phyloP scores from a whole-genome alignment of 2,888 invertebrate genomes.

The Drosophila austrosaltans region DNA sequence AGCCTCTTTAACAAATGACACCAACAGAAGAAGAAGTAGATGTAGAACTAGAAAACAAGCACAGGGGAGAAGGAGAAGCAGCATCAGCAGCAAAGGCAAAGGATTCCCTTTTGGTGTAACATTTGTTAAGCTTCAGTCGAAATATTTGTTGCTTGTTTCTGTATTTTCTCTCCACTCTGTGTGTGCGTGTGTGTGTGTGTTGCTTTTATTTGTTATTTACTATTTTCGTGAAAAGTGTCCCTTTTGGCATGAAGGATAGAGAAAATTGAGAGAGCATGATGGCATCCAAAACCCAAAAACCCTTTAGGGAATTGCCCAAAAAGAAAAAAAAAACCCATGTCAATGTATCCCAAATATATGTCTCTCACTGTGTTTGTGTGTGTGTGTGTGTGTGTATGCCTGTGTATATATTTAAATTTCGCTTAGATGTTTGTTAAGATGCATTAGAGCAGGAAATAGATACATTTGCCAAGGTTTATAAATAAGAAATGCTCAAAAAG shows the following conservation, averaged over 20 bases:
- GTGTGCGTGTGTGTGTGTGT: conserved; percentile 26
- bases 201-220: conserved; percentile 64
- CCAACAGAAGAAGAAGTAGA: conserved; percentile 69
- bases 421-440: conserved; percentile 23
- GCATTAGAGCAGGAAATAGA: conserved; percentile 21
- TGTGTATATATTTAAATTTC: conserved; percentile 19
- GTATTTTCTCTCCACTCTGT: conserved; percentile 33
- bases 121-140: conserved; percentile 69
- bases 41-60: conserved; percentile 57
- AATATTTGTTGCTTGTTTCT: conserved; percentile 68
- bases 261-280: conserved; percentile 5
- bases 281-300: conserved; percentile 9
- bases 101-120: conserved; percentile 60
- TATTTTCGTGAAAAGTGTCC: conserved; percentile 67
- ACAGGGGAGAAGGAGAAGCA: conserved; percentile 66
- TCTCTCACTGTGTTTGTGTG: too few relatives aligned
- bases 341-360: conserved; percentile 2
- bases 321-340: conserved; percentile 10
- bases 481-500: conserved; percentile 16
- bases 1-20: conserved; percentile 83
- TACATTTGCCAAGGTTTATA: conserved; percentile 16
- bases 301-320: conserved; percentile 7
- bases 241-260: conserved; percentile 43
- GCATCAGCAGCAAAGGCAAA: conserved; percentile 37
- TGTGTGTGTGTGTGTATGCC: neutral